A percentile compares a stretch with the other conserved stretches of the same genome.
Evolutionary conservation across 2,113 vertebrate genomes (phyloP).

Genomic region (Heterotis niloticus): DNA sequence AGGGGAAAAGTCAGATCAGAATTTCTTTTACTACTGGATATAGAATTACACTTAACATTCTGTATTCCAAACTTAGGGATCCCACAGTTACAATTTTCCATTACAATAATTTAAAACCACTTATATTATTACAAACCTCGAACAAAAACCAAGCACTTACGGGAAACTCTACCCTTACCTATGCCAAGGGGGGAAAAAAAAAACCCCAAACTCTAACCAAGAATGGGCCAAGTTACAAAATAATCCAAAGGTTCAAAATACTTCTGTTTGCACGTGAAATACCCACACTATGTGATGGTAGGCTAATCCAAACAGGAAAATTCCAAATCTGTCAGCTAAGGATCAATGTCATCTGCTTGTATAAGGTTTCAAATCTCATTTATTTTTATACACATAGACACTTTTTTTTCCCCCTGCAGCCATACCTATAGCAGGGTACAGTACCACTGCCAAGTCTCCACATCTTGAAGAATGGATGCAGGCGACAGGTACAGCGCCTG

Average conservation of each 20-base stretch:
- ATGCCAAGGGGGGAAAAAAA: constrained; percentile 35
- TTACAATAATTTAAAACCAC: constrained; percentile 39
- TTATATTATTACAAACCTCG: constrained; percentile 41
- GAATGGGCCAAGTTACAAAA: constrained; percentile 29
- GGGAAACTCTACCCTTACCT: constrained; percentile 42
- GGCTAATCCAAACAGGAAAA: not conserved
- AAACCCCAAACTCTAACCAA: constrained; percentile 27
- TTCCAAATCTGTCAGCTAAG: no score
- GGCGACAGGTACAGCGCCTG: no score
- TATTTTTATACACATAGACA: no score
- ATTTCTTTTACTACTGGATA: constrained; percentile 25
- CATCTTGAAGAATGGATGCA: no score
- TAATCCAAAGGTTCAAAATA: constrained; percentile 37
- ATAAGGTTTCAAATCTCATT: not conserved
- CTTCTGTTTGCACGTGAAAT: constrained; percentile 28
- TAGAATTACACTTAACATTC: constrained; percentile 33
- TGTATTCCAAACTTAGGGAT: constrained; percentile 41
- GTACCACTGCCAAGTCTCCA: no score
- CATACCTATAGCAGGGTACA: not conserved
- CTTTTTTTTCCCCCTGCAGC: no score
- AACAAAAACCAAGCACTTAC: constrained; percentile 41
- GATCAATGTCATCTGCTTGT: not conserved
- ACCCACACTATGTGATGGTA: not conserved
- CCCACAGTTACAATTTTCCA: constrained; percentile 43
- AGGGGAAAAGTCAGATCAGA: constrained; percentile 29